phyloP scores from a whole-genome alignment of 1,140 invertebrate genomes.

The Mercenaria mercenaria region DNA sequence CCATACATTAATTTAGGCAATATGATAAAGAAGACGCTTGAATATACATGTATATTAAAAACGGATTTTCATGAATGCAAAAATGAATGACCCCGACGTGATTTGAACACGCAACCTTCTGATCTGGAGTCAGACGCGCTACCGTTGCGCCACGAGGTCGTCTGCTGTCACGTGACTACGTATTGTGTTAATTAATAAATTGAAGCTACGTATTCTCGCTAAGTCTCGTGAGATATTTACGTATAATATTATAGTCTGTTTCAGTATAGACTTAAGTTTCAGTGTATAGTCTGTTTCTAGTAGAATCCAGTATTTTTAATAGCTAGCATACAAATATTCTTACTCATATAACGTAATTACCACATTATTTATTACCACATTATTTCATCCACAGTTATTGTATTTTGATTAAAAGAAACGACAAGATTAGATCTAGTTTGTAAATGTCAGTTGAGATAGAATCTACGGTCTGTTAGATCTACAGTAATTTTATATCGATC shows the following conservation, averaged over 20 bases:
- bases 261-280: neutral
- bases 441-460: too few relatives aligned
- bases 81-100: constrained; percentile 94
- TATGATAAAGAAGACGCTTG: too few relatives aligned
- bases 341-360: too few relatives aligned
- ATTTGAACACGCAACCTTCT: constrained; percentile 99
- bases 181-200: neutral
- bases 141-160: constrained; percentile 97
- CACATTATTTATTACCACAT: too few relatives aligned
- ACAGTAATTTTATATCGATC: too few relatives aligned
- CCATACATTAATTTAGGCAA: too few relatives aligned
- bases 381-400: too few relatives aligned
- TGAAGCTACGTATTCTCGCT: neutral
- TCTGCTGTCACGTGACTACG: neutral
- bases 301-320: too few relatives aligned
- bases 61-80: neutral
- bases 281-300: neutral
- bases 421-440: too few relatives aligned
- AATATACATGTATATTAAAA: neutral
- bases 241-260: neutral
- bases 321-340: too few relatives aligned
- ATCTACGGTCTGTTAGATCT: too few relatives aligned
- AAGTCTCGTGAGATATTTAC: neutral
- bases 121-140: constrained; percentile 99
- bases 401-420: too few relatives aligned